A percentile compares a stretch with the other conserved stretches of the same genome.
Conservation (phyloP, 2,113 vertebrate species). For the Proteles cristata region DNA sequence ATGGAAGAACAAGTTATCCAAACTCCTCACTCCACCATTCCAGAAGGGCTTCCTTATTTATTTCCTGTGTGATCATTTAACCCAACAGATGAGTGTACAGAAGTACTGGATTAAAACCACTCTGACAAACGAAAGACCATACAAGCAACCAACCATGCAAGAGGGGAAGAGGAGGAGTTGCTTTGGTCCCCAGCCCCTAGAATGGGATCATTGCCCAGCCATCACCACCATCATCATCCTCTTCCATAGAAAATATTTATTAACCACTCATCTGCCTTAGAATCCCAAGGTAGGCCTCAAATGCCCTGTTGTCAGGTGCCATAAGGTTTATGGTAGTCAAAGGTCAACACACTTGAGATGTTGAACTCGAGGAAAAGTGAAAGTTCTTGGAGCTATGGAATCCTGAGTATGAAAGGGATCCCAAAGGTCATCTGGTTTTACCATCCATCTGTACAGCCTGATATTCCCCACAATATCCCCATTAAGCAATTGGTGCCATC, state of each 20-base stretch:
- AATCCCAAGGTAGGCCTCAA: not conserved
- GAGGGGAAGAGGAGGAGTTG: not conserved
- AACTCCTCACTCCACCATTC: not conserved
- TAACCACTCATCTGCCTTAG: not conserved
- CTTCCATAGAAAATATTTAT: not conserved
- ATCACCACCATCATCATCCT: not conserved
- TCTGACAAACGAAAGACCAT: not conserved
- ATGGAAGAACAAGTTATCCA: not conserved
- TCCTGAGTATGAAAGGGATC: not conserved
- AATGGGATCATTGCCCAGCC: not conserved
- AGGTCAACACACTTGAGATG: not conserved
- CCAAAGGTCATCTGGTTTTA: not conserved
- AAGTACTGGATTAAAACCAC: not conserved
- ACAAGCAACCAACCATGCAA: not conserved
- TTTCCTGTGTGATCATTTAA: slow-evolving; percentile 29
- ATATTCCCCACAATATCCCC: not conserved
- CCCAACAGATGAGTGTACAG: not conserved
- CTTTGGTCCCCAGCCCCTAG: not conserved
- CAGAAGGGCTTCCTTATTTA: not conserved
- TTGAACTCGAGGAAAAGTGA: not conserved
- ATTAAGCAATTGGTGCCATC: not conserved
- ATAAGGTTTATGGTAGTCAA: not conserved
- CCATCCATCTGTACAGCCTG: not conserved
- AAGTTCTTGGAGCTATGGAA: not conserved
- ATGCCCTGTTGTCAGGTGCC: not conserved